Conservation (phyloP, 1,140 invertebrate genomes). For the Aphis craccivora region DNA sequence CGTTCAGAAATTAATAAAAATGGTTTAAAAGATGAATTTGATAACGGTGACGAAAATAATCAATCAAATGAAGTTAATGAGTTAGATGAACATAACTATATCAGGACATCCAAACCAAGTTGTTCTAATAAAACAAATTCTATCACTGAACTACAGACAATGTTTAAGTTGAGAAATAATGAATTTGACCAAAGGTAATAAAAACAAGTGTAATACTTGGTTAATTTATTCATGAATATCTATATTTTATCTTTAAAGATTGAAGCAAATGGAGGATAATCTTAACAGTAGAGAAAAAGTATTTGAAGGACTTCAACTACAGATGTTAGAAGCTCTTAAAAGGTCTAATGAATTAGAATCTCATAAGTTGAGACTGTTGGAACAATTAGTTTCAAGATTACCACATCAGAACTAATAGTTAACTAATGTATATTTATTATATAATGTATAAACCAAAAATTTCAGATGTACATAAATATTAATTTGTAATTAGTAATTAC, state of each 20-base stretch:
- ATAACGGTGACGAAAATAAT: not conserved
- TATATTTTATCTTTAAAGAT: not conserved
- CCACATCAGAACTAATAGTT: not conserved
- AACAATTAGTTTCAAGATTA: conserved; percentile 37
- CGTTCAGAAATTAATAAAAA: conserved; percentile 5
- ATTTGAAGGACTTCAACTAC: conserved; percentile 38
- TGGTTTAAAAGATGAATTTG: not conserved
- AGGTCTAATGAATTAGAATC: conserved; percentile 39
- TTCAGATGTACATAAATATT: not conserved
- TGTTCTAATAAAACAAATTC: not conserved
- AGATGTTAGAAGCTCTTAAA: conserved; percentile 44
- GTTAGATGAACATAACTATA: not conserved
- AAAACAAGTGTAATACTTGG: not conserved
- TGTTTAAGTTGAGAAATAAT: not conserved
- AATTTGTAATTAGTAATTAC: not conserved
- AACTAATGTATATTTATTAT: not conserved
- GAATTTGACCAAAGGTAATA: conserved; percentile 51
- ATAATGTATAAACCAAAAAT: not conserved
- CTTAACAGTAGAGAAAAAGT: not conserved
- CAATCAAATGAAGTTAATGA: not conserved
- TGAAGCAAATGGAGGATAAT: conserved; percentile 37
- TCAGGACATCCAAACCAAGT: not conserved
- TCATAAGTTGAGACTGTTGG: not conserved
- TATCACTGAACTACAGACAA: conserved; percentile 3
- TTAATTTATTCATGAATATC: not conserved